Evolutionary conservation across 2,797 vertebrate species (phyloP).

Genomic region (Channallabes apus): DNA sequence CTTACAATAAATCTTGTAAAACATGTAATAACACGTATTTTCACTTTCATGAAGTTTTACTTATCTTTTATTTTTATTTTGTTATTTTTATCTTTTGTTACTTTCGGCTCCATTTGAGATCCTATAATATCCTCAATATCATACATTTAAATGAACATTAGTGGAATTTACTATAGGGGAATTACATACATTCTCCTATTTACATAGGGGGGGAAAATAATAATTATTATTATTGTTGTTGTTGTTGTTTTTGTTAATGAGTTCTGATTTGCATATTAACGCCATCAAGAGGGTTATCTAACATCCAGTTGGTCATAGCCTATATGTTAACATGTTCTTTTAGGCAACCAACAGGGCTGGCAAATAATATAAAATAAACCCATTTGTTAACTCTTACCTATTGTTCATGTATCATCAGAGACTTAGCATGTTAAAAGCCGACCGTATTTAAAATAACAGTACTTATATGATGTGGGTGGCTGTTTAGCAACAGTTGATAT

Average conservation of each 20-base stretch:
- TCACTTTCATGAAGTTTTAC: neutral
- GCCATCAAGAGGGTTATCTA: neutral
- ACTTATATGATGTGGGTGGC: too few species aligned
- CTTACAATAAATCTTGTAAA: neutral
- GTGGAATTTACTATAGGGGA: neutral
- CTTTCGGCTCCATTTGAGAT: neutral
- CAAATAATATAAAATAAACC: neutral
- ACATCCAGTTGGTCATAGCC: neutral
- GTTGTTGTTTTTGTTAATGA: neutral
- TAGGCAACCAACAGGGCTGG: neutral
- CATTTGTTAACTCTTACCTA: neutral
- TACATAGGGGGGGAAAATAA: too few species aligned
- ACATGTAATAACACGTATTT: neutral
- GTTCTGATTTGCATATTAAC: neutral
- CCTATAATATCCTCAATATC: neutral
- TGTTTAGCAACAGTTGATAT: neutral
- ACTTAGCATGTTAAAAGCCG: neutral
- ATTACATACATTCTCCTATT: too few species aligned
- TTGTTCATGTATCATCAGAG: neutral
- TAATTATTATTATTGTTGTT: too few species aligned
- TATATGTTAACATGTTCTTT: neutral
- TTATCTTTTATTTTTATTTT: neutral
- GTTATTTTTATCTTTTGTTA: neutral
- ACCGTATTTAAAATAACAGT: neutral
- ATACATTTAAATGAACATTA: neutral